Evolutionary conservation across 2,797 vertebrate genomes (phyloP).

Genomic region (Bufotes viridis): DNA sequence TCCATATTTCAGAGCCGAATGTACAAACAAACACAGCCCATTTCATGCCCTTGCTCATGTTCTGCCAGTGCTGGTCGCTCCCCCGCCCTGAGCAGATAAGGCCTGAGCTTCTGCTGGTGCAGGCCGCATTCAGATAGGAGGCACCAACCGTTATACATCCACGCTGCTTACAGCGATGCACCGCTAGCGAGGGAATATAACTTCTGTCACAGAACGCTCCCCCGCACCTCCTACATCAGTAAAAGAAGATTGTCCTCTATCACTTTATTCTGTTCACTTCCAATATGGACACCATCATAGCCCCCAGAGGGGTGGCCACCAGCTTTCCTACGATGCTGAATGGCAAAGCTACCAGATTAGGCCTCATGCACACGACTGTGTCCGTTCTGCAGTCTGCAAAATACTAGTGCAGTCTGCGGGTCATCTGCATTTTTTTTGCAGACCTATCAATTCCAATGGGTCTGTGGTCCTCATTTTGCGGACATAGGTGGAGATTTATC

Average conservation of each 20-base stretch:
- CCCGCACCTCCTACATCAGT: not conserved
- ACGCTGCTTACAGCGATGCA: not conserved
- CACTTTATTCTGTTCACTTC: no score
- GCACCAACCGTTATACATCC: not conserved
- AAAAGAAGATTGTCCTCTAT: not conserved
- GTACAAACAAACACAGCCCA: constrained; percentile 22
- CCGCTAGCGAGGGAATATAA: not conserved
- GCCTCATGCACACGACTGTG: no score
- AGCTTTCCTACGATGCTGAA: no score
- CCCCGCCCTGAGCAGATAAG: not conserved
- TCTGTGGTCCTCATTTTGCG: no score
- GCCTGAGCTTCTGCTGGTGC: not conserved
- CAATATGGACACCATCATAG: no score
- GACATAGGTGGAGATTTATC: no score
- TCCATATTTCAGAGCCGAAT: constrained; percentile 19
- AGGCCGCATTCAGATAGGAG: not conserved
- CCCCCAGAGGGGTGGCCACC: no score
- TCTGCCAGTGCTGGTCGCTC: not conserved
- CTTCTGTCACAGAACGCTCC: not conserved
- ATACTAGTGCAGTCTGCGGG: no score
- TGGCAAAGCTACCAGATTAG: no score
- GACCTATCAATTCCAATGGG: no score
- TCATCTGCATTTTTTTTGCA: no score
- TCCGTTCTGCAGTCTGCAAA: no score
- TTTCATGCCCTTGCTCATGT: constrained; percentile 14